These are phyloP conservation scores for Pholis gunnellus DNA, from an alignment of 2,113 vertebrate species.

Conservation along the genomic window DNA sequence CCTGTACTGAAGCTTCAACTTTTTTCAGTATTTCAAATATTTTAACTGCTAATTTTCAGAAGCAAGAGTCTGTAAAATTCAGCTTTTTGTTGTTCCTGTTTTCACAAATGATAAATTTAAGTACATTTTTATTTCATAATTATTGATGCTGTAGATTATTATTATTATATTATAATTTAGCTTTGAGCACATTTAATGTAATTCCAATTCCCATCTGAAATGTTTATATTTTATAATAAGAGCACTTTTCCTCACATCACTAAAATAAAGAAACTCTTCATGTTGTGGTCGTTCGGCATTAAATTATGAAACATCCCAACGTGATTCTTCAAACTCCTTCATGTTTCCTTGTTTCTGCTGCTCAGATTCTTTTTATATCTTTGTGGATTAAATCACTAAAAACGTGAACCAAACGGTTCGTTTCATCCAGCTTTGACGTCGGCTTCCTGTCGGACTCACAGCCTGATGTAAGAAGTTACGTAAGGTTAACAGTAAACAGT, in stretches of 20 bases:
- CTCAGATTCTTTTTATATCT: neutral
- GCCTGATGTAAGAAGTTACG: conserved; percentile 17
- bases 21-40: no score
- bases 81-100: no score
- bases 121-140: no score
- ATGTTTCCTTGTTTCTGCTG: neutral
- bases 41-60: no score
- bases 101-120: no score
- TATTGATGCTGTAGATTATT: no score
- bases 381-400: neutral
- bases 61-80: no score
- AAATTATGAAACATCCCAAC: conserved; percentile 28
- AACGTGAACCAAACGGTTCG: conserved; percentile 10
- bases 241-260: neutral
- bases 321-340: conserved; percentile 32
- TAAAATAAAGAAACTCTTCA: neutral
- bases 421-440: neutral
- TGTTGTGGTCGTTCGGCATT: neutral
- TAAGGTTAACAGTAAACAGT: conserved; percentile 4
- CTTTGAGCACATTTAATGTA: no score
- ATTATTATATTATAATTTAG: no score
- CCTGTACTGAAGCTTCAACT: no score
- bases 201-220: neutral
- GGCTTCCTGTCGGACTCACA: conserved; percentile 1
- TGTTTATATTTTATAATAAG: neutral